These are phyloP conservation scores for Zaprionus tsacasi DNA, from an alignment of 1,140 invertebrate species.

Conservation along the genomic window DNA sequence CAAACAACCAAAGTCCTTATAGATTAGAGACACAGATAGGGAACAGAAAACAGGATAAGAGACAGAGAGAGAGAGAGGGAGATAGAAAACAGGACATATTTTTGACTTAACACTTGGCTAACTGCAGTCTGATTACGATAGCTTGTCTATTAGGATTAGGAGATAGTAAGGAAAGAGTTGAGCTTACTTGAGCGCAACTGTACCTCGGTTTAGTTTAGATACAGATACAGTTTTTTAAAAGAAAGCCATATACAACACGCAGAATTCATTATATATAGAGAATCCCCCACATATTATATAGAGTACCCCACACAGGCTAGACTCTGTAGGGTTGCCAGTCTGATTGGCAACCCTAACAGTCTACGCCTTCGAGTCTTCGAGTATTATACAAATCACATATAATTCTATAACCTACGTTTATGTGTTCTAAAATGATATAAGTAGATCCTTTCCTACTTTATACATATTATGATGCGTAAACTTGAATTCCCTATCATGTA, in stretches of 20 bases:
- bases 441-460: too few relatives aligned
- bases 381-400: constrained; percentile 41
- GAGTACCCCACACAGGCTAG: constrained; percentile 11
- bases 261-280: background rate
- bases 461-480: too few relatives aligned
- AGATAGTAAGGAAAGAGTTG: constrained; percentile 57
- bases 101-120: constrained; percentile 59
- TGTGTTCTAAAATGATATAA: too few relatives aligned
- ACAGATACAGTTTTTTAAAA: constrained; percentile 62
- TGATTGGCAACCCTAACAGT: background rate
- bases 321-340: constrained; percentile 4
- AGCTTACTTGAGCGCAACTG: constrained; percentile 52
- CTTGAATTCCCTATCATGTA: too few relatives aligned
- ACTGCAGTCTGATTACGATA: constrained; percentile 66
- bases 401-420: constrained; percentile 12
- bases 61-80: constrained; percentile 3
- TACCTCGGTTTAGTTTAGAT: constrained; percentile 30
- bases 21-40: constrained; percentile 57
- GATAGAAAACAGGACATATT: constrained; percentile 46
- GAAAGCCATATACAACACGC: constrained; percentile 57
- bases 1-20: constrained; percentile 82
- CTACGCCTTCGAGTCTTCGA: constrained; percentile 28
- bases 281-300: constrained; percentile 35
- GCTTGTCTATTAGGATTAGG: constrained; percentile 39
- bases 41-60: constrained; percentile 6